Conservation (phyloP, 2,888 invertebrate species). For the Parapristionchus giblindavisi region DNA sequence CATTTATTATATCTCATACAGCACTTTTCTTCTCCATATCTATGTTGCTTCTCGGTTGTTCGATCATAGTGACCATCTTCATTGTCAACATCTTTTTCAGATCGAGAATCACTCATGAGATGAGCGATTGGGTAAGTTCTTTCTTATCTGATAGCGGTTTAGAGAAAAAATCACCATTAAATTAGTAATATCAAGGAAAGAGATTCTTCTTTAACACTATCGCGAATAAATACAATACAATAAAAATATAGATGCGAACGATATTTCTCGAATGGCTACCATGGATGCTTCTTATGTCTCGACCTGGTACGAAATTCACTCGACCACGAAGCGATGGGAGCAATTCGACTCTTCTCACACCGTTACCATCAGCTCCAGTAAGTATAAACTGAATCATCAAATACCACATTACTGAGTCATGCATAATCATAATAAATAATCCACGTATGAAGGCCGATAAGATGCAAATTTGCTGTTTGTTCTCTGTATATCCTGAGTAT, state of each 20-base stretch:
- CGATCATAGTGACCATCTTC: constrained; percentile 67
- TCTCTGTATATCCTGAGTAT: too few relatives aligned
- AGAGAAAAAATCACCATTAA: not conserved
- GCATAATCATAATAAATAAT: too few relatives aligned
- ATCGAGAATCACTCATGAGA: constrained; percentile 65
- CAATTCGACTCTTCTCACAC: not conserved
- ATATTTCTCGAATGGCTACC: constrained; percentile 97
- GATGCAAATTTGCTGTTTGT: too few relatives aligned
- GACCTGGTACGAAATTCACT: constrained; percentile 90
- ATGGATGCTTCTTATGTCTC: constrained; percentile 92
- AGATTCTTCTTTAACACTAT: not conserved
- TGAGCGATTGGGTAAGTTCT: constrained; percentile 59
- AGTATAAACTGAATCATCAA: too few relatives aligned
- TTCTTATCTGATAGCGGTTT: not conserved
- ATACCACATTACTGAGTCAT: too few relatives aligned
- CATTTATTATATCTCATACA: constrained; percentile 13
- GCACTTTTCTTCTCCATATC: constrained; percentile 67
- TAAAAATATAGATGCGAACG: not conserved
- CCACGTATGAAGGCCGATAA: too few relatives aligned
- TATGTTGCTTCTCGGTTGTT: constrained; percentile 60
- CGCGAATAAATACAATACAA: constrained; percentile 76
- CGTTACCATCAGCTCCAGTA: not conserved
- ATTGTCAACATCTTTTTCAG: constrained; percentile 68
- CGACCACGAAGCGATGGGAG: constrained; percentile 29
- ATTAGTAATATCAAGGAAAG: too few relatives aligned